Base-by-base conservation (phyloP, 2,888 invertebrate species). In the Cephus pulcher region DNA sequence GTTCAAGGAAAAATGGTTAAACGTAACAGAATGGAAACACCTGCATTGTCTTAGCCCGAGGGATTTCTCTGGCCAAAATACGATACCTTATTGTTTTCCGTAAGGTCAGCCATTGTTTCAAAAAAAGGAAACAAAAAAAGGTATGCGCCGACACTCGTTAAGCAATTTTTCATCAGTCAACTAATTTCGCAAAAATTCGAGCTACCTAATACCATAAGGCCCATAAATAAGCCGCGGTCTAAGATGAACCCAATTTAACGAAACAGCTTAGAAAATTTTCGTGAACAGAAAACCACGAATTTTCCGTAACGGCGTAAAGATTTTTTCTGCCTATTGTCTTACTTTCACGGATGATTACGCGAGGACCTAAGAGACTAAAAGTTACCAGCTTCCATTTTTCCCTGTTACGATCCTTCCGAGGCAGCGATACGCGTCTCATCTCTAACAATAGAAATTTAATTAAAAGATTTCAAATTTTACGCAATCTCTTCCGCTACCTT, bases 281-380 rank as follows among this genome's bases (percentile, higher is more conserved):
- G 23, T 56, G 56, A 56, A 56, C 23, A 56, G 56, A 56, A 56
- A 56, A 56, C 56, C 56, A 56, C 56, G 56, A 56, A 56, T 56
- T 56, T 56, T 56, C 56, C 56, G 56, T 56, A 56, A 33, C 71
- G 71, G 71, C 12, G 71, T 71, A 34, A 71, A 71, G 32, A 81
- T 78, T 86, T 88, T 88, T 88, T 87, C 88, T 85, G 85, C 83
- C 87, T 85, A 89, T 89, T 89, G 88, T 89, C 86, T 88, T 86
- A 87, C 80, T 87, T 89, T 88, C 84, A 88, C 87, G 88, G 86
- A 84, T 23, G 56, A 56, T 56, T 56, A 56, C 56, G 56, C 56
- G 56, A 56, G 23, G 56, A 56, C 23, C 56, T 2, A 56, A 56
- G 23, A 23, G 56, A 56, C 23, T 23, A 56, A 56, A 23, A 56